phyloP scores from a whole-genome alignment of 2,113 vertebrate species.

The Rhagologus leucostigma region DNA sequence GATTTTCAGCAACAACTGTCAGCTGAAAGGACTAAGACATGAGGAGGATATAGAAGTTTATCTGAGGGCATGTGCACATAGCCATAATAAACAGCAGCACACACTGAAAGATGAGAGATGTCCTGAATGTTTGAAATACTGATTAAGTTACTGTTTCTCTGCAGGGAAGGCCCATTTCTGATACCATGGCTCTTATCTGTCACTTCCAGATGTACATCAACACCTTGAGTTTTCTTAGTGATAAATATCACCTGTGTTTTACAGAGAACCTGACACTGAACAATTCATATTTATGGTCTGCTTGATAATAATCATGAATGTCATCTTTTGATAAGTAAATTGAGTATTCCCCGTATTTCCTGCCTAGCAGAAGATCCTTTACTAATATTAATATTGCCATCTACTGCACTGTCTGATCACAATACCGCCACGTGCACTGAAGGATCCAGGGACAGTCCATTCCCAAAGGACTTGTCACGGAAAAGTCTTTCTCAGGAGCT shows the following conservation, averaged over 20 bases:
- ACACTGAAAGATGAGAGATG: not conserved
- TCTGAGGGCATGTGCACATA: not conserved
- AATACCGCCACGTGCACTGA: not conserved
- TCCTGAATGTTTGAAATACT: not conserved
- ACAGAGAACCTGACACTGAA: not conserved
- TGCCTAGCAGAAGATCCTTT: not conserved
- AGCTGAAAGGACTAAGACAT: not conserved
- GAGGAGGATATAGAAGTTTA: not conserved
- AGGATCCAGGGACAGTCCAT: not conserved
- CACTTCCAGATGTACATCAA: not conserved
- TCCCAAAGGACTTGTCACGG: not conserved
- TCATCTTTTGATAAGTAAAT: not conserved
- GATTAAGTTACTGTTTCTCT: not conserved
- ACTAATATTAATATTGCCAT: not conserved
- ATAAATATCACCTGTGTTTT: not conserved
- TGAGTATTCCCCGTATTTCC: not conserved
- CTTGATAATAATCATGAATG: not conserved
- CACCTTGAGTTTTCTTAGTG: not conserved
- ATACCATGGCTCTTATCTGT: not conserved
- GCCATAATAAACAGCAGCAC: not conserved
- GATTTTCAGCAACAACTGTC: not conserved
- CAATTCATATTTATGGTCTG: not conserved
- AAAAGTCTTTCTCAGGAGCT: not conserved
- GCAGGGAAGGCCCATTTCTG: not conserved
- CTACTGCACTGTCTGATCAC: not conserved